phyloP scores from a whole-genome alignment of 2,888 invertebrate species.

The Epsilonema sp. region DNA sequence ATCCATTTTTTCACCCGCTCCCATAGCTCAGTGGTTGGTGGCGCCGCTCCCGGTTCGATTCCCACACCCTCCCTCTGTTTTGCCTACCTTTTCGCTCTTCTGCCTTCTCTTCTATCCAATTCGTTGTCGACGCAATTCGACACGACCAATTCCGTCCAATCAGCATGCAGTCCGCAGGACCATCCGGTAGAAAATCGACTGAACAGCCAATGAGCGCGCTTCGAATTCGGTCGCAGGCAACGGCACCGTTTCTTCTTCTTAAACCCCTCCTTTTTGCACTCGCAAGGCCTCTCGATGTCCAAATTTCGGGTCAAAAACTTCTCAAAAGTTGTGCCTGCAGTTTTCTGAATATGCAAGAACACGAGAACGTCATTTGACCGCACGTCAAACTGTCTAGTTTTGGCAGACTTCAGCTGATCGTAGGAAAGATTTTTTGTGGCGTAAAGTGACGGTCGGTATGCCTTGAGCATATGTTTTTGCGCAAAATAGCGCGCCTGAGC shows the following conservation, averaged over 20 bases:
- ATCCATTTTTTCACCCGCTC: too few species aligned
- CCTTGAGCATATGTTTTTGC: too few species aligned
- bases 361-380: conserved; percentile 86
- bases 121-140: conserved; percentile 73
- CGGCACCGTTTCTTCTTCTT: conserved; percentile 27
- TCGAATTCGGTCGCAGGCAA: background rate
- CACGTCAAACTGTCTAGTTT: conserved; percentile 20
- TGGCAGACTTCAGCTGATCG: background rate
- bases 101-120: conserved; percentile 59
- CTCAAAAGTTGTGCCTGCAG: conserved; percentile 89
- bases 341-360: conserved; percentile 94
- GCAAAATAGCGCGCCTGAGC: too few species aligned
- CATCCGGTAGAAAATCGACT: conserved; percentile 90
- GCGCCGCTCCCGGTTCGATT: too few species aligned
- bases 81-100: too few species aligned
- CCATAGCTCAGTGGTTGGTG: too few species aligned
- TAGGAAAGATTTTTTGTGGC: background rate
- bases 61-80: too few species aligned
- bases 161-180: conserved; percentile 69
- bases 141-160: conserved; percentile 69
- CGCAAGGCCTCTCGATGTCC: conserved; percentile 73
- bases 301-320: conserved; percentile 84
- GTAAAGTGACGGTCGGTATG: background rate
- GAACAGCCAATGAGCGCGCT: conserved; percentile 67
- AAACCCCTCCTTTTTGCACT: conserved; percentile 61